Evolutionary conservation across 2,113 vertebrate genomes (phyloP).

Genomic region (Apus apus): DNA sequence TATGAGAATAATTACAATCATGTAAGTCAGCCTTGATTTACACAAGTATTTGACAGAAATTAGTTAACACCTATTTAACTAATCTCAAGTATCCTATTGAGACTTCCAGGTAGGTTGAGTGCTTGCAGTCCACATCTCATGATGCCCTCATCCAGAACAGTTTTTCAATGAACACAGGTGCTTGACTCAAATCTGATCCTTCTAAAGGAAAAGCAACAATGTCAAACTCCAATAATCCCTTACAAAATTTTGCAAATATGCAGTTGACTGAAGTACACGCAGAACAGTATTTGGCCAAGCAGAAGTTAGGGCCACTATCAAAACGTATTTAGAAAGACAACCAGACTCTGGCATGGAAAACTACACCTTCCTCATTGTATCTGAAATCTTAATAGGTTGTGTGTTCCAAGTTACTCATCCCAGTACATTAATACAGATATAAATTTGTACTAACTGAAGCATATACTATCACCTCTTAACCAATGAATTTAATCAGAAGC

Average conservation of each 20-base stretch:
- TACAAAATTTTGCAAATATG: neutral
- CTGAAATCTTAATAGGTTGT: rapidly evolving
- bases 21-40: neutral
- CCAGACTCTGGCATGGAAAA: neutral
- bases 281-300: neutral
- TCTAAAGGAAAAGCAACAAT: neutral
- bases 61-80: neutral
- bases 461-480: neutral
- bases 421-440: rapidly evolving
- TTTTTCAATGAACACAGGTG: neutral
- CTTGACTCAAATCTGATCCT: neutral
- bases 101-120: neutral
- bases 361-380: rapidly evolving
- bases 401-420: neutral
- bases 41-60: neutral
- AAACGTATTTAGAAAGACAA: neutral
- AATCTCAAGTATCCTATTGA: neutral
- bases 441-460: neutral
- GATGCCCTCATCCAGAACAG: neutral
- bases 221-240: neutral
- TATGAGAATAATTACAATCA: rapidly evolving
- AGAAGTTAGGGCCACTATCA: neutral
- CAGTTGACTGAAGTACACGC: neutral
- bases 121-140: neutral
- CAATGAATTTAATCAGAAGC: neutral